A percentile compares a stretch with the other conserved stretches of the same genome.
phyloP scores from a whole-genome alignment of 2,797 vertebrate species.

The Odontamblyopus rebecca region DNA sequence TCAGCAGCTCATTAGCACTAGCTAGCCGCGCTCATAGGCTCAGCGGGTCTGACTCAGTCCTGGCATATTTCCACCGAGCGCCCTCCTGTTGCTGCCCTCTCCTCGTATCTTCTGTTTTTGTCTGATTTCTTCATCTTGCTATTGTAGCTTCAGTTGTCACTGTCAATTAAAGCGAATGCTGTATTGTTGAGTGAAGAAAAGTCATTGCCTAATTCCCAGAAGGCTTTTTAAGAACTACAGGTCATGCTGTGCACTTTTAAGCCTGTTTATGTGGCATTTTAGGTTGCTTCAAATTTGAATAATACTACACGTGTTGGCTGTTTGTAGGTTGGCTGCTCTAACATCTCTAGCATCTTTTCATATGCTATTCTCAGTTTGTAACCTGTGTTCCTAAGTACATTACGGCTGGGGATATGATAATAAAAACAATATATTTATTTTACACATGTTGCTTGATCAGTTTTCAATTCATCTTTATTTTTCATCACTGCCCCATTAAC shows the following conservation, averaged over 20 bases:
- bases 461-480: too few relatives aligned
- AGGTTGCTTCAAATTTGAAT: neutral
- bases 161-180: constrained; percentile 30
- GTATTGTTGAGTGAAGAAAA: constrained; percentile 37
- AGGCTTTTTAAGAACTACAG: constrained; percentile 21
- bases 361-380: constrained; percentile 19
- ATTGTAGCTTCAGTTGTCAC: constrained; percentile 10
- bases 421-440: too few relatives aligned
- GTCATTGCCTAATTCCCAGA: constrained; percentile 21
- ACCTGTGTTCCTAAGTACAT: constrained; percentile 11
- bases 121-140: constrained; percentile 5
- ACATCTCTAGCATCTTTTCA: constrained; percentile 12
- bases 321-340: constrained; percentile 8
- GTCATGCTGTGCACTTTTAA: constrained; percentile 29
- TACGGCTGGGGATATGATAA: too few relatives aligned
- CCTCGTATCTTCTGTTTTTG: constrained; percentile 34
- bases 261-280: constrained; percentile 3
- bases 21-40: constrained; percentile 41
- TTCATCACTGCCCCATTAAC: too few relatives aligned
- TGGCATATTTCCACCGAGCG: constrained; percentile 57
- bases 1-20: constrained; percentile 51
- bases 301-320: neutral
- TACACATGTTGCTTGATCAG: too few relatives aligned
- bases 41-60: constrained; percentile 42
- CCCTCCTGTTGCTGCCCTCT: constrained; percentile 61